phyloP scores from a whole-genome alignment of 2,113 vertebrate genomes.

The Pachypanchax playfairii region DNA sequence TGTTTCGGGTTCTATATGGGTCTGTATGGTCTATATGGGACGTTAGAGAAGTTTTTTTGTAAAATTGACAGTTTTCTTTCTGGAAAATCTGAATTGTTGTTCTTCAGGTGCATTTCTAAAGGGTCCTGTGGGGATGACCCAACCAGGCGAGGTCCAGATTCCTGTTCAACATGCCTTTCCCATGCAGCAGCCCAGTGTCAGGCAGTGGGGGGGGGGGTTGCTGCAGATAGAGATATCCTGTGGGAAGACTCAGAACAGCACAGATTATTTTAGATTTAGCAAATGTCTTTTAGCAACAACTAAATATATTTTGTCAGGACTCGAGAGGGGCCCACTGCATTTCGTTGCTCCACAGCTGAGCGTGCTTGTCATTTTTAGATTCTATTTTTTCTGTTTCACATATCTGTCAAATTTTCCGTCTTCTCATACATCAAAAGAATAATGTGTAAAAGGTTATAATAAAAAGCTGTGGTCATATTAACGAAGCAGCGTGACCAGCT shows the following conservation, averaged over 20 bases:
- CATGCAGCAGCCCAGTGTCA: slow-evolving; percentile 38
- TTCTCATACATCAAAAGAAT: slow-evolving; percentile 24
- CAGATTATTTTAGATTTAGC: slow-evolving; percentile 79
- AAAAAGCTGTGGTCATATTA: neutral
- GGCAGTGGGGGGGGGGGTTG: slow-evolving; percentile 20
- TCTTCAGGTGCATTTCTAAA: slow-evolving; percentile 23
- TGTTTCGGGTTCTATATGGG: no score
- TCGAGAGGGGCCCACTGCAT: slow-evolving; percentile 24
- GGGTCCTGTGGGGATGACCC: slow-evolving; percentile 33
- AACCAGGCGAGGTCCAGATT: slow-evolving; percentile 56
- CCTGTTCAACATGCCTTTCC: slow-evolving; percentile 75
- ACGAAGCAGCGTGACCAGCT: no score
- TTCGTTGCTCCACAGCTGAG: slow-evolving; percentile 64
- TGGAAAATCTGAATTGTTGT: slow-evolving; percentile 50
- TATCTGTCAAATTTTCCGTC: slow-evolving; percentile 51
- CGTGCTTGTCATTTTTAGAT: slow-evolving; percentile 56
- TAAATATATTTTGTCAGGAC: slow-evolving; percentile 64
- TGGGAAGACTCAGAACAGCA: slow-evolving; percentile 56
- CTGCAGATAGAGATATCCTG: slow-evolving; percentile 75
- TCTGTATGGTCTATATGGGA: no score
- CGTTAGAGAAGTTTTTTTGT: slow-evolving; percentile 35
- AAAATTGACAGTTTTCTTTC: slow-evolving; percentile 45
- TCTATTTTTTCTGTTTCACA: slow-evolving; percentile 35
- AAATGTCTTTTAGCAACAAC: slow-evolving; percentile 73
- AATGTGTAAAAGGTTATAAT: slow-evolving; percentile 28